phyloP scores from a whole-genome alignment of 2,113 vertebrate genomes.

The Saguinus imperator region DNA sequence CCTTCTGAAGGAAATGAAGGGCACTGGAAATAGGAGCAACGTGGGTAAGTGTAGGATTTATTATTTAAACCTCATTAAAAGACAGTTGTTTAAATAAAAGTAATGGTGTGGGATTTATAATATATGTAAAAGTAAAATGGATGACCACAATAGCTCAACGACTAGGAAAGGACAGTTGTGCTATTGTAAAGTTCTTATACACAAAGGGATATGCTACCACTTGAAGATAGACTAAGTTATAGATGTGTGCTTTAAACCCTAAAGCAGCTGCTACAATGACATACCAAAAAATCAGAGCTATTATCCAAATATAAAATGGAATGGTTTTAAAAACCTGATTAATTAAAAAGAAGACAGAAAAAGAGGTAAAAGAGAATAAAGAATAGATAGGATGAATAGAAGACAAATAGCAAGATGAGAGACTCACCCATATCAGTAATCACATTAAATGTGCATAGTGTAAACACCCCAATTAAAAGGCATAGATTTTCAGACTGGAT shows the following conservation, averaged over 20 bases:
- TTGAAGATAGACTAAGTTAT: not conserved
- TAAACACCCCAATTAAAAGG: not conserved
- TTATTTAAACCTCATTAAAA: not conserved
- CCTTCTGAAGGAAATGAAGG: not conserved
- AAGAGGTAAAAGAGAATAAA: not conserved
- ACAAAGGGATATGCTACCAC: not conserved
- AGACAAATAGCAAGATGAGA: not conserved
- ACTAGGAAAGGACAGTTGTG: not conserved
- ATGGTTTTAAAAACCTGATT: not conserved
- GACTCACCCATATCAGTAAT: not conserved
- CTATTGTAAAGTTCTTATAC: not conserved
- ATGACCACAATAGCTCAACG: not conserved
- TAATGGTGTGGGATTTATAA: not conserved
- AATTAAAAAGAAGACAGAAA: not conserved
- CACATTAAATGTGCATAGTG: not conserved
- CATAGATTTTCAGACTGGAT: not conserved
- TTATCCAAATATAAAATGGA: not conserved
- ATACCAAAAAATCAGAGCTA: not conserved
- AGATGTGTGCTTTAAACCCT: not conserved
- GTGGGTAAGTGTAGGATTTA: not conserved
- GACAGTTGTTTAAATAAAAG: not conserved
- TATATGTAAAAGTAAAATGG: not conserved
- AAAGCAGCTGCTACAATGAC: not conserved
- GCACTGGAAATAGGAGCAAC: not conserved
- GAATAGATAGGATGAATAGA: not conserved